Conservation (phyloP, 2,113 vertebrate species). For the Corythornis madagascariensis region DNA sequence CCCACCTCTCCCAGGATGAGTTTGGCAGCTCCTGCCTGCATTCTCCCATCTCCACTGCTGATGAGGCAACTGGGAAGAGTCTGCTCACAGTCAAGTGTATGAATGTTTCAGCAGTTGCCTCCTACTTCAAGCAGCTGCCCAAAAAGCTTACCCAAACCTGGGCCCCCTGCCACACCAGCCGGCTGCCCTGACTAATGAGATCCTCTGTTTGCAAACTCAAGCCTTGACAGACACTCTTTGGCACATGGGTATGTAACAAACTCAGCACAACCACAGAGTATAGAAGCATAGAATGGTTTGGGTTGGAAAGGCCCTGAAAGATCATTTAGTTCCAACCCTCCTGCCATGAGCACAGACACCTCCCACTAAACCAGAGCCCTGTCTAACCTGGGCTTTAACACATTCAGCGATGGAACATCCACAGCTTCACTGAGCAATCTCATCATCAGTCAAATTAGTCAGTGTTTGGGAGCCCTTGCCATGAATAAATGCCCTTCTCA, state of each 20-base stretch:
- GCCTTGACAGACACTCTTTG: neutral
- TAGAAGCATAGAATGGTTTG: no score
- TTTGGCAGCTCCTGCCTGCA: neutral
- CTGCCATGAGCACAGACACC: no score
- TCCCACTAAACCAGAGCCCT: no score
- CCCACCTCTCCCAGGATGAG: neutral
- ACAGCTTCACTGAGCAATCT: no score
- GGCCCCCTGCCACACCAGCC: neutral
- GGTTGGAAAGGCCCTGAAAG: no score
- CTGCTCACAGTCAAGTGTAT: neutral
- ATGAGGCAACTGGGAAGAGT: neutral
- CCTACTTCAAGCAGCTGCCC: neutral
- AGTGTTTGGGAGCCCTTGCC: neutral
- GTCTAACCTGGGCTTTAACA: no score
- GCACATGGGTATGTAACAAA: fast-evolving
- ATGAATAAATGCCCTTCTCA: neutral
- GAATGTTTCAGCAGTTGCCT: neutral
- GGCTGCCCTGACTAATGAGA: neutral
- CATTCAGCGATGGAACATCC: no score
- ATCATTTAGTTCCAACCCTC: no score
- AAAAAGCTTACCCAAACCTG: neutral
- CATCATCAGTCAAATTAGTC: neutral
- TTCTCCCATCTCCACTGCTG: fast-evolving
- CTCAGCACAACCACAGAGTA: neutral
- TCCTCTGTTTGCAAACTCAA: neutral